Percentiles rank a stretch among this genome's conserved stretches.
Conservation (phyloP, 30 jellyfish, hydroid and myxozoan genomes). For the Haliclystus octoradiatus region DNA sequence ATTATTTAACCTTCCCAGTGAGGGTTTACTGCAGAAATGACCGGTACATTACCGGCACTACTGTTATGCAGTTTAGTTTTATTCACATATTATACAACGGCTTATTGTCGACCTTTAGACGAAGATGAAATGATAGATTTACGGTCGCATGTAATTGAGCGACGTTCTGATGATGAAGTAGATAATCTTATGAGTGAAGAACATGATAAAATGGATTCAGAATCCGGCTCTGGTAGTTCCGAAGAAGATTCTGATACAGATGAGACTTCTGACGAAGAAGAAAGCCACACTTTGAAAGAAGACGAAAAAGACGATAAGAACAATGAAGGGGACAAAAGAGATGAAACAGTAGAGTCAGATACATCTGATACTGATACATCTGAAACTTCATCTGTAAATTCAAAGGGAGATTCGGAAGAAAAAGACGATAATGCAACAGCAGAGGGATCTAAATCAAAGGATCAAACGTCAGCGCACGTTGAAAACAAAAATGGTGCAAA, state of each 20-base stretch:
- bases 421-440: background rate
- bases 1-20: background rate
- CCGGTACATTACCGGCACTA: background rate
- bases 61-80: background rate
- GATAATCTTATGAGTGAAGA: background rate
- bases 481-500: background rate
- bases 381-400: too few species aligned
- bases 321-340: constrained; percentile 16
- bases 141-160: background rate
- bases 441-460: too few species aligned
- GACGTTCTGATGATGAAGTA: background rate
- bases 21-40: background rate
- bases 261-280: constrained; percentile 1
- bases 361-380: too few species aligned
- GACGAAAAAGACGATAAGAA: constrained; percentile 1
- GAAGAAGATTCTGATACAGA: constrained; percentile 6
- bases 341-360: too few species aligned
- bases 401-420: too few species aligned
- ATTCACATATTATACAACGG: background rate
- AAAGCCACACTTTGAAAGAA: constrained; percentile 2
- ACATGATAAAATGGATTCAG: background rate
- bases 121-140: background rate
- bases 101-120: background rate
- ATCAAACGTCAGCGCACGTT: background rate
- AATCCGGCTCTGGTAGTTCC: background rate